Evolutionary conservation across 2,888 invertebrate genomes (phyloP).

Genomic region (Onthophagus sagittarius): DNA sequence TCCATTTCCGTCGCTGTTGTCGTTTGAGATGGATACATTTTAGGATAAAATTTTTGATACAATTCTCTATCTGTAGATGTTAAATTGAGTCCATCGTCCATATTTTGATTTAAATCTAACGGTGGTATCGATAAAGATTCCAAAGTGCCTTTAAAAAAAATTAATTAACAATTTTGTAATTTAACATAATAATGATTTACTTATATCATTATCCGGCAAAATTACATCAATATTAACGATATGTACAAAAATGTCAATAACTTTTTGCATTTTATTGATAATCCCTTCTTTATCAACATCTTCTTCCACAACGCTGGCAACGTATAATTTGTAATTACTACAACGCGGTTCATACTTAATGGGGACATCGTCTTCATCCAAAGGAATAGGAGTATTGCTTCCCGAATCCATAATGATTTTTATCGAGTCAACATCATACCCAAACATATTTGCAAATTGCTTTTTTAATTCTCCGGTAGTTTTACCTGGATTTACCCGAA

Average conservation of each 20-base stretch:
- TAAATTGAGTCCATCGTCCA: conserved; percentile 29
- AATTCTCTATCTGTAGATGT: conserved; percentile 33
- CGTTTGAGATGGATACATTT: conserved; percentile 28
- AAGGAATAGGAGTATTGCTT: conserved; percentile 41
- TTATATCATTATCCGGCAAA: conserved; percentile 60
- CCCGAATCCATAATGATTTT: conserved; percentile 49
- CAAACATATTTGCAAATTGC: conserved; percentile 52
- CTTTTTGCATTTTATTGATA: conserved; percentile 50
- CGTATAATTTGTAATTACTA: conserved; percentile 50
- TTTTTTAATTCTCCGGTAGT: conserved; percentile 57
- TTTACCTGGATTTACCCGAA: conserved; percentile 57
- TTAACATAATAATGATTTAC: conserved; percentile 41
- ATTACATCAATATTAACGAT: conserved; percentile 60
- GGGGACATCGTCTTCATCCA: conserved; percentile 46
- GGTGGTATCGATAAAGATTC: conserved; percentile 55
- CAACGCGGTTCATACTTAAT: conserved; percentile 45
- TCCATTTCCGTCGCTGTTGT: conserved; percentile 35
- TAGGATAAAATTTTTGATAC: conserved; percentile 37
- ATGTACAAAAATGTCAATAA: conserved; percentile 58
- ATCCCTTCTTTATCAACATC: conserved; percentile 51
- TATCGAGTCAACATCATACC: conserved; percentile 29
- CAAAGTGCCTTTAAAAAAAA: conserved; percentile 44
- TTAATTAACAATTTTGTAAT: not conserved
- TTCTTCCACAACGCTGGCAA: conserved; percentile 47
- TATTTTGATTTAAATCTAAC: conserved; percentile 42